Evolutionary conservation across 2,888 invertebrate species (phyloP).

Genomic region (Metalampra italica): DNA sequence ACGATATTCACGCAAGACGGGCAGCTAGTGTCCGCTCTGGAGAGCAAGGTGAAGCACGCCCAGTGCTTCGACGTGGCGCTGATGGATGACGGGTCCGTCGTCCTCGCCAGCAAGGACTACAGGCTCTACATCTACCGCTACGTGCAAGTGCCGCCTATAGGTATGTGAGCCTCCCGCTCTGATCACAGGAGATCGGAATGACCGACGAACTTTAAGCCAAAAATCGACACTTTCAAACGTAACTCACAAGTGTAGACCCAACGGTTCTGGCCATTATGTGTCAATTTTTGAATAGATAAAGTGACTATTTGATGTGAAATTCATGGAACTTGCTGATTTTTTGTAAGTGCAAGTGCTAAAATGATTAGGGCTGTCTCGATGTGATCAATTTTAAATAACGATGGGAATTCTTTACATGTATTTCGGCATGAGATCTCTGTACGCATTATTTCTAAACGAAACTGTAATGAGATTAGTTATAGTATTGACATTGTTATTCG

Average conservation of each 20-base stretch:
- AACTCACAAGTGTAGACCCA: conserved; percentile 30
- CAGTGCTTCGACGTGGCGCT: conserved; percentile 99
- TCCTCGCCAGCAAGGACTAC: conserved; percentile 99
- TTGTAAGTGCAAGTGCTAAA: conserved; percentile 59
- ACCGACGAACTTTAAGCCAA: conserved; percentile 62
- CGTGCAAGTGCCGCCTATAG: conserved; percentile 94
- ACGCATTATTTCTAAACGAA: conserved; percentile 70
- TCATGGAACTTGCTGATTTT: conserved; percentile 44
- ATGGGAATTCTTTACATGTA: conserved; percentile 52
- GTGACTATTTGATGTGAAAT: conserved; percentile 44
- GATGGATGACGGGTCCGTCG: conserved; percentile 99
- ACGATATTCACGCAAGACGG: conserved; percentile 99
- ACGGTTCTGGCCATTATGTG: conserved; percentile 52
- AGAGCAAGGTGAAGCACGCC: conserved; percentile 99
- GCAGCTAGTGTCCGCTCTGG: conserved; percentile 97
- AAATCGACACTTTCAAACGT: conserved; percentile 53
- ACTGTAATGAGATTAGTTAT: conserved; percentile 77
- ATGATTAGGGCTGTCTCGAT: conserved; percentile 65
- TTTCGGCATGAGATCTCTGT: conserved; percentile 66
- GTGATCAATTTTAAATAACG: conserved; percentile 58
- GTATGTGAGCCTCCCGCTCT: conserved; percentile 79
- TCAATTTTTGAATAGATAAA: conserved; percentile 63
- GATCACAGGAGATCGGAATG: conserved; percentile 68
- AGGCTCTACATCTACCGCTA: conserved; percentile 99
- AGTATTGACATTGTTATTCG: conserved; percentile 78